A percentile compares a stretch with the other conserved stretches of the same genome.
Evolutionary conservation across 2,888 invertebrate genomes (phyloP).

Genomic region (Pammene fasciana): DNA sequence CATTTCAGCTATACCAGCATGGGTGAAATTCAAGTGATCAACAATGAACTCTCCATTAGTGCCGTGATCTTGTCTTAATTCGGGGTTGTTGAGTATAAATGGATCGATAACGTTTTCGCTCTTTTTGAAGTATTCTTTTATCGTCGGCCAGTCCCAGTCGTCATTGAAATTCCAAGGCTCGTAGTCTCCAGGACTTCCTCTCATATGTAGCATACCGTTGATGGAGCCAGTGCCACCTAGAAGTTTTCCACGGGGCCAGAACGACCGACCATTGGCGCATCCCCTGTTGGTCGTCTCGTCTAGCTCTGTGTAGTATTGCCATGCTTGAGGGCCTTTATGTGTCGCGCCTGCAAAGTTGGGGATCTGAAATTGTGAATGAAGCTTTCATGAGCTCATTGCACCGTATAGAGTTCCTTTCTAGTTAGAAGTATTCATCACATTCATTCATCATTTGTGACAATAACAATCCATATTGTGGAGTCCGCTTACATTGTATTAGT

Average conservation of each 20-base stretch:
- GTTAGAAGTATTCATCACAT: no score
- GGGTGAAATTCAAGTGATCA: slow-evolving; percentile 75
- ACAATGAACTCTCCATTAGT: slow-evolving; percentile 78
- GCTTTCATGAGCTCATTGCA: neutral
- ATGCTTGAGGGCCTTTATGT: slow-evolving; percentile 61
- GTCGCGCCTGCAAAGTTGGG: slow-evolving; percentile 68
- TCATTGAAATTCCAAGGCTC: slow-evolving; percentile 67
- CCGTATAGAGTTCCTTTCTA: neutral
- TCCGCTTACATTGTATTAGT: no score
- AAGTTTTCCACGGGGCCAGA: slow-evolving; percentile 73
- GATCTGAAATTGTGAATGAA: slow-evolving; percentile 57
- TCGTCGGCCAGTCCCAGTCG: slow-evolving; percentile 72
- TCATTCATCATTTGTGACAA: no score
- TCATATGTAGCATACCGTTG: slow-evolving; percentile 72
- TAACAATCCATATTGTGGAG: no score
- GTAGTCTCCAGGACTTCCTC: slow-evolving; percentile 70
- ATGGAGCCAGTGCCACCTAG: slow-evolving; percentile 76
- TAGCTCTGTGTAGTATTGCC: slow-evolving; percentile 69
- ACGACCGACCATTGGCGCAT: slow-evolving; percentile 57
- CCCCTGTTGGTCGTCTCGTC: slow-evolving; percentile 64
- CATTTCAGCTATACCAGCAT: slow-evolving; percentile 62
- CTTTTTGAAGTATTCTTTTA: slow-evolving; percentile 71
- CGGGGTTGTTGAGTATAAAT: slow-evolving; percentile 65
- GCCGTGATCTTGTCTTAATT: slow-evolving; percentile 69
- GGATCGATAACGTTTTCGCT: slow-evolving; percentile 73